phyloP scores from a whole-genome alignment of 2,113 vertebrate genomes.

The Ammospiza caudacuta region DNA sequence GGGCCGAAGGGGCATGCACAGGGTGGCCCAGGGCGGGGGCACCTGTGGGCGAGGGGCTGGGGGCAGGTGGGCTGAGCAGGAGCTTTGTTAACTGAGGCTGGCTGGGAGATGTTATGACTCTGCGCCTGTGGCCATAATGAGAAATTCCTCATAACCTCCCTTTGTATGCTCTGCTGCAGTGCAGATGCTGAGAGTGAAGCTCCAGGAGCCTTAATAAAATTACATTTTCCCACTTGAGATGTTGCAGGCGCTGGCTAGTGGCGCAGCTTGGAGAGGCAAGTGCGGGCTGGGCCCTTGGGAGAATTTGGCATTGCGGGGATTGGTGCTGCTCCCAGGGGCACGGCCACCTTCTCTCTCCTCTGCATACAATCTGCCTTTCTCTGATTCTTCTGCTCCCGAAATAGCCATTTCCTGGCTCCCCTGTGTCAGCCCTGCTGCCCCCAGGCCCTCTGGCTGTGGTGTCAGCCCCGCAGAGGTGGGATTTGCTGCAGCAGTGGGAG shows the following conservation, averaged over 20 bases:
- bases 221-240: slow-evolving; percentile 25
- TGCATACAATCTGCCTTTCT: fast-evolving
- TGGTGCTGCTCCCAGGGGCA: neutral
- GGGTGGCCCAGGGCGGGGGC: neutral
- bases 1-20: neutral
- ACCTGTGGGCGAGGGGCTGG: neutral
- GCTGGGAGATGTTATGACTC: neutral
- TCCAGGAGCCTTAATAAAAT: slow-evolving; percentile 21
- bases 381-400: neutral
- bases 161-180: slow-evolving; percentile 37
- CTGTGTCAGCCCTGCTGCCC: neutral
- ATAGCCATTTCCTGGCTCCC: fast-evolving
- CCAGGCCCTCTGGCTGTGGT: fast-evolving
- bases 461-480: neutral
- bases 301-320: fast-evolving
- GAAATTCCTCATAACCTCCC: slow-evolving; percentile 30
- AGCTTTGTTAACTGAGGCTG: neutral
- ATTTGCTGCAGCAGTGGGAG: neutral
- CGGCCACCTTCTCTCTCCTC: neutral
- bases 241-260: neutral
- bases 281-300: fast-evolving
- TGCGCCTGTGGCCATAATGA: neutral
- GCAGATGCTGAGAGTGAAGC: slow-evolving; percentile 28
- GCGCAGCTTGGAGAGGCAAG: neutral
- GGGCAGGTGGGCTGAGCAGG: neutral